A percentile compares a stretch with the other conserved stretches of the same genome.
These are phyloP conservation scores for Drosophila asahinai DNA, from an alignment of 1,140 invertebrate genomes.

Conservation along the genomic window DNA sequence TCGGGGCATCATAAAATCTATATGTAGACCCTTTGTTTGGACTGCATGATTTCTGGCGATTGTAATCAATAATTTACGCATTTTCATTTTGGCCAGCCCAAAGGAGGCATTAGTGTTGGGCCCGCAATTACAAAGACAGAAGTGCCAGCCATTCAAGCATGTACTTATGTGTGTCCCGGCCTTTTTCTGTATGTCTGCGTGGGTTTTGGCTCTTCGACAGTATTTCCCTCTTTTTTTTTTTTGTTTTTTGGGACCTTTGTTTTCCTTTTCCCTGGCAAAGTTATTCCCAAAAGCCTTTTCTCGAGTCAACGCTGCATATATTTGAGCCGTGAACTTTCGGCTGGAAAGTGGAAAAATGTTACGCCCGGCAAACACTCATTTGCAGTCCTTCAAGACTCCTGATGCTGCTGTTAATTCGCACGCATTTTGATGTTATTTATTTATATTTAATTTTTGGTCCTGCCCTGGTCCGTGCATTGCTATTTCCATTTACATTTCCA, in stretches of 20 bases:
- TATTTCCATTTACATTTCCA: conserved; percentile 27
- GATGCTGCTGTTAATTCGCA: conserved; percentile 64
- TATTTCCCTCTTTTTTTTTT: conserved; percentile 24
- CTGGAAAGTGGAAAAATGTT: conserved; percentile 52
- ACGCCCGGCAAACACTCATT: conserved; percentile 12
- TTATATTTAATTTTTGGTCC: conserved; percentile 67
- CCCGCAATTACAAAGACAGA: conserved; percentile 71
- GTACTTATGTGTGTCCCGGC: conserved; percentile 39
- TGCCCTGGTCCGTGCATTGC: background rate
- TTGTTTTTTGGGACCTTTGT: conserved; percentile 5
- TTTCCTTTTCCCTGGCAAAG: conserved; percentile 27
- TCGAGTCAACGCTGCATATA: conserved; percentile 69
- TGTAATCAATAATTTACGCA: conserved; percentile 84
- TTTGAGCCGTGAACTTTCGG: conserved; percentile 46
- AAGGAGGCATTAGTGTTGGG: conserved; percentile 78
- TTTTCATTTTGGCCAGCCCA: conserved; percentile 75
- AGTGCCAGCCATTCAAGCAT: conserved; percentile 73
- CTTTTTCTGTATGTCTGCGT: conserved; percentile 15
- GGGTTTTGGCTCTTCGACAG: conserved; percentile 14
- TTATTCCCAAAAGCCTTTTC: conserved; percentile 70
- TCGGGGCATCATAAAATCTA: conserved; percentile 63
- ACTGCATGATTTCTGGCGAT: conserved; percentile 71
- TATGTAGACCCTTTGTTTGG: conserved; percentile 58
- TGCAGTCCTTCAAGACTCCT: conserved; percentile 37
- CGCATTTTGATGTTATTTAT: conserved; percentile 65